Conservation (phyloP, 2,797 vertebrate species). For the Vipera ursinii region DNA sequence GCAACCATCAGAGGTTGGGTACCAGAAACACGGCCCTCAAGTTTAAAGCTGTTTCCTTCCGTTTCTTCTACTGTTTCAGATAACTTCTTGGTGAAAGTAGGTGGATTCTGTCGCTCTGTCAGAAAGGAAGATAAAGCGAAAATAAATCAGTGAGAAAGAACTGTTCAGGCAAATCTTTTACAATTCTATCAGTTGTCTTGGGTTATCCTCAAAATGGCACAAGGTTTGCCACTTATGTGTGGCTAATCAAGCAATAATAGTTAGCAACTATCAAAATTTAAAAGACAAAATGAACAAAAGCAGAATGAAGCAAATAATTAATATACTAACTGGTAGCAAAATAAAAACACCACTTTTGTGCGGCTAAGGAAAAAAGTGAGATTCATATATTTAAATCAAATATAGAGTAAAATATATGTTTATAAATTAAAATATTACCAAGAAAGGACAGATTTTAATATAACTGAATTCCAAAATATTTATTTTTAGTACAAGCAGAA, state of each 20-base stretch:
- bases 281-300: background rate
- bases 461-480: slow-evolving; percentile 1
- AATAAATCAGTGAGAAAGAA: slow-evolving; percentile 4
- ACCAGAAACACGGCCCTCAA: slow-evolving; percentile 89
- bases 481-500: background rate
- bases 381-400: background rate
- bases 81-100: slow-evolving; percentile 91
- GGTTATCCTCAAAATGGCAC: background rate
- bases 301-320: background rate
- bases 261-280: background rate
- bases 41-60: slow-evolving; percentile 88
- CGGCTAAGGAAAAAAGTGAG: background rate
- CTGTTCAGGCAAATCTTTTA: slow-evolving; percentile 16
- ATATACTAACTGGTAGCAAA: background rate
- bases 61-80: slow-evolving; percentile 87
- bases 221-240: background rate
- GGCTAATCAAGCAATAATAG: background rate
- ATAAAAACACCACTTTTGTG: background rate
- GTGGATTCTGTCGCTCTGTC: slow-evolving; percentile 89
- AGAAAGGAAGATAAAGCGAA: slow-evolving; percentile 36
- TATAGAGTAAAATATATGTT: background rate
- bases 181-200: background rate
- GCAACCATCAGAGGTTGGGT: slow-evolving; percentile 87
- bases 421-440: slow-evolving; percentile 19
- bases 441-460: background rate